phyloP scores from a whole-genome alignment of 1,140 invertebrate genomes.

The Adelges cooleyi region DNA sequence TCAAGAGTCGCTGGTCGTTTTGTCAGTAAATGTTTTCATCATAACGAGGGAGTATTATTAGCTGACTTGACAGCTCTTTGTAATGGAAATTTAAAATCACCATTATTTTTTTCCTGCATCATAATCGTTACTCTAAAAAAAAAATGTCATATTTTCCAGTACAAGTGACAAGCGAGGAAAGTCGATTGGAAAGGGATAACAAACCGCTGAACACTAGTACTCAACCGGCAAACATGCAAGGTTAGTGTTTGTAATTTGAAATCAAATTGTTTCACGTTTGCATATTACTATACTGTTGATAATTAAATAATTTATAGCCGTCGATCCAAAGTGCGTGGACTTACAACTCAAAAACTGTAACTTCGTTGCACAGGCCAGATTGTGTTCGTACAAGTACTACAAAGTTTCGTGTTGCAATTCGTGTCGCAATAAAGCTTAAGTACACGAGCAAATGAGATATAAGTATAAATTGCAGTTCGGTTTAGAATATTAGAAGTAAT shows the following conservation, averaged over 20 bases:
- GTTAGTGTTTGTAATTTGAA: background rate
- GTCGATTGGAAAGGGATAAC: conserved; percentile 1
- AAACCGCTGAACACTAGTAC: background rate
- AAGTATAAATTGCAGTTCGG: too few relatives aligned
- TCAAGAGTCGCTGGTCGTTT: too few relatives aligned
- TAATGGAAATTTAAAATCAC: too few relatives aligned
- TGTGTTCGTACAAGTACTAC: conserved; percentile 72
- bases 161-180: background rate
- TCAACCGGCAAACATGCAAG: background rate
- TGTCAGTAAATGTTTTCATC: too few relatives aligned
- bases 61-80: too few relatives aligned
- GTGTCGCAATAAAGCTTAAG: conserved; percentile 39
- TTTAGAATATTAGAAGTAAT: too few relatives aligned
- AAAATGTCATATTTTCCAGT: conserved; percentile 2
- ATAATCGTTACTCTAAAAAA: too few relatives aligned
- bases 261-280: too few relatives aligned
- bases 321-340: conserved; percentile 48
- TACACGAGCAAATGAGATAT: too few relatives aligned
- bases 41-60: too few relatives aligned
- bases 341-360: conserved; percentile 56
- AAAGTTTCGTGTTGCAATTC: conserved; percentile 62
- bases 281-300: too few relatives aligned
- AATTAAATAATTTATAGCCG: background rate
- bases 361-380: conserved; percentile 60
- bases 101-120: too few relatives aligned